Evolutionary conservation across 23 tunicate genomes (phyloP), one percentile per base, ranked within the genome.

Genomic region (Diplosoma virens): DNA sequence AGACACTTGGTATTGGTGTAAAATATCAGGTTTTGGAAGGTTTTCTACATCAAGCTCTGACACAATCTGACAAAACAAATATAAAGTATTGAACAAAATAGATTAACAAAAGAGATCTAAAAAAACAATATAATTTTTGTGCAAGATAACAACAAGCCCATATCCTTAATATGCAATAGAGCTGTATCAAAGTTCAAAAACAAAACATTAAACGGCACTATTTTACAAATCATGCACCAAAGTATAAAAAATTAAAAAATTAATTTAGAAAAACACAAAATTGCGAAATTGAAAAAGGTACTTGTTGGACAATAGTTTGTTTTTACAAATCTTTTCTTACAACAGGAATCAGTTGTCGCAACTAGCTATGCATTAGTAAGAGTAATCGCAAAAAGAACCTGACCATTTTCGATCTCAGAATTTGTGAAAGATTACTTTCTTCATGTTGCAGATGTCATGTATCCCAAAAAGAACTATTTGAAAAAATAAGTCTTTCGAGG

Each of bases 321-420:
- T 45, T 79, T 79, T 6, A 37, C 66, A 76, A 73, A 79, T 29
- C 47, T 79, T 71, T 79, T 64, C 32, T 71, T 37, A 6, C 76
- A 70, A 63, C 76, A 70, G 76, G 76, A 70, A 30, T 70, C 64
- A 36, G 58, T 70, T 79, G 84, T 79, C 33, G 64, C 30, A 71
- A 80, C 84, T 24, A 41, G 84, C 81, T 79, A 79, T 80, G 23
- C 72, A 26, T 80, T 79, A 80, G 84, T 37, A 72, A 37, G 72
- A 79, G 64, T 79, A 47, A 79, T 58, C 29, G 79, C 79, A 74
- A 77, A 70, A 77, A 70, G 69, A 75, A 23, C 70, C 22, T 54
- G 31, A 27, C 82, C 82, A 58, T 58, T 74, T 29, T 7, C 68
- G 58, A 53, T 28, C 33, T 58, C 61, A 50, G 27, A 36, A 70